These are phyloP conservation scores for Siniperca knerii DNA, from an alignment of 2,113 vertebrate species.

Conservation along the genomic window DNA sequence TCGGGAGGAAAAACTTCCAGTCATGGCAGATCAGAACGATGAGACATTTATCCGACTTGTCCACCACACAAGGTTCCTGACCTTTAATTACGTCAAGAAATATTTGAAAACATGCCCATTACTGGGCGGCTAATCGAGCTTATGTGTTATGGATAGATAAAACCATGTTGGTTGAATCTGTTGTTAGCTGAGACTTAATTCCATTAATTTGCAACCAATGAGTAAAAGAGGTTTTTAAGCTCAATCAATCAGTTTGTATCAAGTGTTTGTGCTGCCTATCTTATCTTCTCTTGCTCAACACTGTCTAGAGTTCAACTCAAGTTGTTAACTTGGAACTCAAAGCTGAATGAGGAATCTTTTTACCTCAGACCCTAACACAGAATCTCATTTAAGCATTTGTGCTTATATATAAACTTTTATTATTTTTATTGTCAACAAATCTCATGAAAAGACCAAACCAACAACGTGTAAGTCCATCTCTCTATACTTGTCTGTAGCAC, in stretches of 20 bases:
- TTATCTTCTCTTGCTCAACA: conserved; percentile 57
- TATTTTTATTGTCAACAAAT: background rate
- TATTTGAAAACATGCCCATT: background rate
- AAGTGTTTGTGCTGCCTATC: conserved; percentile 1
- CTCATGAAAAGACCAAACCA: background rate
- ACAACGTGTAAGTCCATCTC: background rate
- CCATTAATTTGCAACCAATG: background rate
- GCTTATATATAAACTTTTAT: background rate
- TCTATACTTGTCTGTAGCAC: background rate
- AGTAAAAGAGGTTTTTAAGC: background rate
- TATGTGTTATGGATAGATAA: background rate
- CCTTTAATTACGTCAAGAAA: conserved; percentile 20
- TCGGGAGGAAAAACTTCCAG: background rate
- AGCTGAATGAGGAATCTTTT: background rate
- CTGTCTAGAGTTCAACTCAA: conserved; percentile 23
- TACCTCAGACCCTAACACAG: background rate
- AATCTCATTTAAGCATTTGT: background rate
- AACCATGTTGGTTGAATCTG: background rate
- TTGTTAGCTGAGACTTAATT: conserved; percentile 8
- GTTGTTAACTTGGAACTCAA: background rate
- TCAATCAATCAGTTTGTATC: background rate
- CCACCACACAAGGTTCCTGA: conserved; percentile 12
- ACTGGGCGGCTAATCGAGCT: background rate
- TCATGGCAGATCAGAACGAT: background rate
- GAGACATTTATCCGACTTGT: background rate